Evolutionary conservation across 2,888 invertebrate genomes (phyloP), one percentile per base, ranked within the genome.

Genomic region (Melitaea athalia): DNA sequence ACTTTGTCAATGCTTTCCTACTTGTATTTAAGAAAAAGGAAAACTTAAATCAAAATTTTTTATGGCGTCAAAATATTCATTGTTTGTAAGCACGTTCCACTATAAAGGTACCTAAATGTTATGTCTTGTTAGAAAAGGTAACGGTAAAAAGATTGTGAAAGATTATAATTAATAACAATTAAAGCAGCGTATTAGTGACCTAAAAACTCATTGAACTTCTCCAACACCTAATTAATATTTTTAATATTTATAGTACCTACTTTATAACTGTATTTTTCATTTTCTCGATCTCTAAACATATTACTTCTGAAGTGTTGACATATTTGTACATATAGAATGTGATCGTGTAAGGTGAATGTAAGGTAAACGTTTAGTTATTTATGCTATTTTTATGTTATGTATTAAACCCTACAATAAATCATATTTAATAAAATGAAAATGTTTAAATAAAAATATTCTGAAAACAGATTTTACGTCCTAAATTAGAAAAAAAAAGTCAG

Each of bases 81-180:
- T 38, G 38, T 57, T 8, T n/a, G 10, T 42, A 38, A 57, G 0
- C n/a, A 57, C 50, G 50, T 6, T 38, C 33, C 31, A 38, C n/a
- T 15, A 57, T 57, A n/a, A 14, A 57, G 38, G 38, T 38, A n/a
- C n/a, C n/a, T n/a, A 38, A 38, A 38, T 8, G 38, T 5, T 8
- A 38, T 38, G 57, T 15, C 57, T 42, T 53, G 53, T 63, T 55
- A 63, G 10, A 15, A 57, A 57, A 42, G 38, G 42, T 53, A 33
- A 55, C 45, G 15, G 69, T 75, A 75, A 77, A 69, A 57, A 74
- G 71, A 74, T 75, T 72, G 72, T 70, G 68, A 72, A 69, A 74
- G 74, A 74, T 75, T 74, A 67, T 67, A 67, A 61, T 61, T 62
- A 67, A 70, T 74, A 53, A 53, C 73, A 65, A 70, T 72, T 68